A percentile compares a stretch with the other conserved stretches of the same genome.
phyloP scores from a whole-genome alignment of 2,888 invertebrate species.

The Sphecodes monilicornis region DNA sequence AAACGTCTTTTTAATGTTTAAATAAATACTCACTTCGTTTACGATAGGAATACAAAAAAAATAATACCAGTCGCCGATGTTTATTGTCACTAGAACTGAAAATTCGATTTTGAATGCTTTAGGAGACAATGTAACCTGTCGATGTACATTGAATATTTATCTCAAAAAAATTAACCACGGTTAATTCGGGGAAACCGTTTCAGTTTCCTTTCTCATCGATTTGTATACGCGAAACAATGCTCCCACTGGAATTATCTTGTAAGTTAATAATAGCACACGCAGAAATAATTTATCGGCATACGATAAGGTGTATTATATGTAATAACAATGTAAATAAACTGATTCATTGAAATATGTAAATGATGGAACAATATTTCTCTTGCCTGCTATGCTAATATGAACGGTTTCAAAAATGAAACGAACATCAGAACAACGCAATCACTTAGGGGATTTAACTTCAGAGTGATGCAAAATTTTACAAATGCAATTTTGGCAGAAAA shows the following conservation, averaged over 20 bases:
- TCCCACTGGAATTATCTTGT: constrained; percentile 66
- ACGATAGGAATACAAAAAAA: constrained; percentile 1
- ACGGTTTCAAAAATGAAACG: constrained; percentile 13
- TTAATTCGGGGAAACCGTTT: not conserved
- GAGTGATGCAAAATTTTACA: constrained; percentile 35
- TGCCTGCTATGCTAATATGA: constrained; percentile 14
- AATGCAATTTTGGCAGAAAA: constrained; percentile 15
- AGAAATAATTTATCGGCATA: constrained; percentile 58
- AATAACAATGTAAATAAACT: constrained; percentile 82
- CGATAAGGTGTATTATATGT: constrained; percentile 72
- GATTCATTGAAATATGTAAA: constrained; percentile 67
- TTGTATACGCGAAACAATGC: constrained; percentile 67
- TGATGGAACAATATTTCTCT: constrained; percentile 35
- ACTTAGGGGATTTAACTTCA: constrained; percentile 52
- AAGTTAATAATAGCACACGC: constrained; percentile 65
- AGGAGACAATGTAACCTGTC: too few species aligned
- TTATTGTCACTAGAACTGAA: not conserved
- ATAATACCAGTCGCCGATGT: constrained; percentile 31
- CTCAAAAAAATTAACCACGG: not conserved
- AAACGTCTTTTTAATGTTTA: constrained; percentile 40
- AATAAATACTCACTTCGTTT: constrained; percentile 48
- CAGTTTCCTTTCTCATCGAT: constrained; percentile 42
- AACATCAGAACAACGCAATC: constrained; percentile 52
- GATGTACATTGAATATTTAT: not conserved
- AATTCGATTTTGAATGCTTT: too few species aligned